Conservation (phyloP, 2,888 invertebrate genomes). For the Drosophila atripex region DNA sequence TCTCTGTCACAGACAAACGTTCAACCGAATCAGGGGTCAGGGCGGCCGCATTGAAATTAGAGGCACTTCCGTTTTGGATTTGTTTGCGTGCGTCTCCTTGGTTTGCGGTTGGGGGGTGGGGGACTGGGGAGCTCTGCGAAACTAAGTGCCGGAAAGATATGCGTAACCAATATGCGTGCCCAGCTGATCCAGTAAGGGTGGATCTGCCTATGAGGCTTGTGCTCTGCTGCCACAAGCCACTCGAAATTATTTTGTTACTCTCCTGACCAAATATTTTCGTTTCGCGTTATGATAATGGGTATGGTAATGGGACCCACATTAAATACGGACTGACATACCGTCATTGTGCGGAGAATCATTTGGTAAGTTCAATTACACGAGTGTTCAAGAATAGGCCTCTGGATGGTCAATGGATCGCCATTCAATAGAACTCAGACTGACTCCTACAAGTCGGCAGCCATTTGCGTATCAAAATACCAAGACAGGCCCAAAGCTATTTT, state of each 20-base stretch:
- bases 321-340: slow-evolving; percentile 5
- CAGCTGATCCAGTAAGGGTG: neutral
- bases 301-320: slow-evolving; percentile 23
- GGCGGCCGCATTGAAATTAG: slow-evolving; percentile 78
- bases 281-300: slow-evolving; percentile 17
- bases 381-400: neutral
- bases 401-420: slow-evolving; percentile 11
- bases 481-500: slow-evolving; percentile 12
- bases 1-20: slow-evolving; percentile 47
- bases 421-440: neutral
- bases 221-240: neutral
- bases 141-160: slow-evolving; percentile 77
- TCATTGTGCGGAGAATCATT: no score
- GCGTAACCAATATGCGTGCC: slow-evolving; percentile 48
- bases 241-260: slow-evolving; percentile 3
- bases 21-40: slow-evolving; percentile 20
- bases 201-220: no score
- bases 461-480: slow-evolving; percentile 30
- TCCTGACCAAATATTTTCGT: neutral
- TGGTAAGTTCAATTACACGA: no score
- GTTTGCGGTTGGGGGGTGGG: slow-evolving; percentile 54
- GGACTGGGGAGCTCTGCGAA: slow-evolving; percentile 35
- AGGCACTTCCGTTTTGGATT: slow-evolving; percentile 68
- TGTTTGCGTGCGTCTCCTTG: slow-evolving; percentile 29
- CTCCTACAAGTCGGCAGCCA: neutral